phyloP scores from a whole-genome alignment of 1,140 invertebrate genomes.

The Lepidurus apus region DNA sequence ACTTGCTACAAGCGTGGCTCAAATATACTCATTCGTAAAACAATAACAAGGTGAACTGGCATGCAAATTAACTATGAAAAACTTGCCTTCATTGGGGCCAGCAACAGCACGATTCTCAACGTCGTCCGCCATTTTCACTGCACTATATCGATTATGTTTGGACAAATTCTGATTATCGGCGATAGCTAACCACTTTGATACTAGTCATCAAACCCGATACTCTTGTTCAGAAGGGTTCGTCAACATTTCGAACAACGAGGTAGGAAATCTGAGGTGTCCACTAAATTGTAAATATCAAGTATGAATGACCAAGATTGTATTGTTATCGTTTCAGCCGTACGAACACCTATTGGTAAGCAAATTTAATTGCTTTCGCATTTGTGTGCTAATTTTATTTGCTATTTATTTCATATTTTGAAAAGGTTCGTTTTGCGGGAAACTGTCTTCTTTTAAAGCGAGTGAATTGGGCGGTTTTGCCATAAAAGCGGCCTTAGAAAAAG shows the following conservation, averaged over 20 bases:
- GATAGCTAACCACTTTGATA: neutral
- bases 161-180: neutral
- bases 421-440: conserved; percentile 65
- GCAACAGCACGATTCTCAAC: conserved; percentile 14
- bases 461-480: conserved; percentile 72
- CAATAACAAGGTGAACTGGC: conserved; percentile 3
- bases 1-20: neutral
- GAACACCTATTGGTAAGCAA: conserved; percentile 60
- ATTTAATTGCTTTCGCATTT: conserved; percentile 12
- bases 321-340: conserved; percentile 58
- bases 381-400: conserved; percentile 34
- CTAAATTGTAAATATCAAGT: neutral
- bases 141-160: neutral
- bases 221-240: neutral
- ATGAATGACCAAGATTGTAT: conserved; percentile 39
- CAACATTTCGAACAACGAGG: neutral
- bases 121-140: conserved; percentile 20
- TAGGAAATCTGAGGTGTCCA: neutral
- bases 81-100: conserved; percentile 8
- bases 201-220: neutral
- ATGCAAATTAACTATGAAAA: conserved; percentile 19
- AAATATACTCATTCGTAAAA: neutral
- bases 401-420: conserved; percentile 34
- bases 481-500: conserved; percentile 60
- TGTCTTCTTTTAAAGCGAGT: conserved; percentile 61